Percentiles rank a stretch among this genome's conserved stretches.
These are phyloP conservation scores for Hippocampus zosterae DNA, from an alignment of 2,113 vertebrate genomes.

Conservation along the genomic window DNA sequence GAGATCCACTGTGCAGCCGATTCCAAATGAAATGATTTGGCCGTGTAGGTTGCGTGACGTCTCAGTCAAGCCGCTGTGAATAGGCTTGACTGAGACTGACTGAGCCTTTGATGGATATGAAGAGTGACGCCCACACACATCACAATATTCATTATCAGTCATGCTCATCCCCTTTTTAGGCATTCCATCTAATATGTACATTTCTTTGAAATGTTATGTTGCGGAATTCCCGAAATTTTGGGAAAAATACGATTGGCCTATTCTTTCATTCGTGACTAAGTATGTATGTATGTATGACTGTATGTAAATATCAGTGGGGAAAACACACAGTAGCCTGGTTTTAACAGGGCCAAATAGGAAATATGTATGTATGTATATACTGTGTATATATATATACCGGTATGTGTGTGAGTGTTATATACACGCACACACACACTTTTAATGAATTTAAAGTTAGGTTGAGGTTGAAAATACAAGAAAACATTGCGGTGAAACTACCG, in stretches of 20 bases:
- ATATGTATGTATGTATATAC: no score
- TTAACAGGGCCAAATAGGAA: no score
- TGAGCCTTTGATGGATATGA: slow-evolving; percentile 91
- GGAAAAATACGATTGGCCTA: background rate
- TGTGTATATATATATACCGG: no score
- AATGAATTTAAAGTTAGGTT: background rate
- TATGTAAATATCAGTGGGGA: background rate
- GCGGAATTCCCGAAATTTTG: background rate
- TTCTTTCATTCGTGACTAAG: background rate
- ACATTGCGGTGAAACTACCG: background rate
- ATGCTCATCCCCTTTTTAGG: slow-evolving; percentile 13
- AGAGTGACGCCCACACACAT: slow-evolving; percentile 77
- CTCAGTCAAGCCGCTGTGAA: slow-evolving; percentile 93
- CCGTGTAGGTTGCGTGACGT: slow-evolving; percentile 89
- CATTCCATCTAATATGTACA: slow-evolving; percentile 7
- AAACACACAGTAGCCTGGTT: background rate
- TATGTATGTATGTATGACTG: background rate
- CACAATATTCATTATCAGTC: slow-evolving; percentile 24
- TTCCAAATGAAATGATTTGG: slow-evolving; percentile 98
- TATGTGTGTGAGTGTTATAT: no score
- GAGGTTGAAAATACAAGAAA: background rate
- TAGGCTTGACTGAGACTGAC: no score
- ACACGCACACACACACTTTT: no score
- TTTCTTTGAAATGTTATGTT: background rate
- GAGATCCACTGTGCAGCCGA: slow-evolving; percentile 88